Base-by-base conservation (phyloP, 2,888 invertebrate genomes). In the Catonia carolina region DNA sequence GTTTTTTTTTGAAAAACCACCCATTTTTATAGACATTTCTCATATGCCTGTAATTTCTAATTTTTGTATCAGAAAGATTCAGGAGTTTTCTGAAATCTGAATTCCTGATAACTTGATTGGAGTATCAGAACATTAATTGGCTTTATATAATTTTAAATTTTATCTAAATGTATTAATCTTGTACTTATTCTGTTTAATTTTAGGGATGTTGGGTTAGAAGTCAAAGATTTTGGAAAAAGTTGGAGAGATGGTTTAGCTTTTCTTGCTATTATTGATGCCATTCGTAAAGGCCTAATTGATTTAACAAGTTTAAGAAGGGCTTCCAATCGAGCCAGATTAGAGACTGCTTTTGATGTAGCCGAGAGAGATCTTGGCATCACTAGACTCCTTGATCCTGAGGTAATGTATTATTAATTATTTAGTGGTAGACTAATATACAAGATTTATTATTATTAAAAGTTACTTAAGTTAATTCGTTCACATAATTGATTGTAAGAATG, bases 211-310 rank as follows among this genome's bases (percentile, higher is more conserved):
- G 91, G 90, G 64, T 83, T 96, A 61, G 85, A 89, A 74, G 89
- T 97, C 48, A 84, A 83, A 74, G 95, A 97, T 75, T 97, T 97
- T 72, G 95, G 95, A 31, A 83, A 88, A 60, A 93, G 93, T 69
- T 97, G 97, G 97, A 81, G 95, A 66, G 95, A 96, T 74, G 97
- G 97, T 62, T 81, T 89, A 67, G 96, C 96, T 22, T 97, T 97
- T 79, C 80, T 96, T 56, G 94, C 94, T 50, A 88, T 97, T 65
- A 91, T 97, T 59, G 93, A 97, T 74, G 90, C 90, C 53, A 94
- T 97, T 68, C 90, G 90, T 69, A 91, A 93, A 37, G 92, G 94
- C 71, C 78, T 95, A 63, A 86, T 97, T 57, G 93, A 92, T 73
- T 78, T 94, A 67, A 87, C 90, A 17, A 84, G 87, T 66, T 81